Conservation (phyloP, 1,140 invertebrate species). For the Micrasema longulum region DNA sequence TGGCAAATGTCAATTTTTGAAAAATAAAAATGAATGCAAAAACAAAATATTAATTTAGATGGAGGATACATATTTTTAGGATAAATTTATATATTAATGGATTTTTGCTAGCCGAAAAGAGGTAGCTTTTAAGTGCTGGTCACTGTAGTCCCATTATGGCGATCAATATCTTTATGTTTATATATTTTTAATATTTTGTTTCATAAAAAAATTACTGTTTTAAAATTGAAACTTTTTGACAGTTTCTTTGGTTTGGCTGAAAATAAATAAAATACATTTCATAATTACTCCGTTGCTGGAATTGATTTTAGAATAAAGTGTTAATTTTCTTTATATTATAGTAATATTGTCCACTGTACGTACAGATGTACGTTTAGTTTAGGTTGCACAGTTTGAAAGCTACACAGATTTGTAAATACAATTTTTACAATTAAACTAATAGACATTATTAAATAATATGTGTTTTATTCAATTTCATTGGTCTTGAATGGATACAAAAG, state of each 20-base stretch:
- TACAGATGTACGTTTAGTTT: background rate
- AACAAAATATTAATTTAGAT: too few species aligned
- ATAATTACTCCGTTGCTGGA: background rate
- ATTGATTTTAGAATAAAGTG: constrained; percentile 1
- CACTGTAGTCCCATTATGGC: too few species aligned
- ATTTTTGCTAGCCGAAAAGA: too few species aligned
- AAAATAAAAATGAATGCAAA: too few species aligned
- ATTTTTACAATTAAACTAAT: constrained; percentile 27
- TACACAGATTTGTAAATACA: constrained; percentile 28
- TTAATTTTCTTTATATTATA: background rate
- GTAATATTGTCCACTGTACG: background rate
- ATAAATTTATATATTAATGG: too few species aligned
- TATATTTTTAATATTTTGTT: too few species aligned
- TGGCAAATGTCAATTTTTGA: too few species aligned
- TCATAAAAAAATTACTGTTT: background rate
- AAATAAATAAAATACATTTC: background rate
- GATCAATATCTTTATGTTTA: too few species aligned
- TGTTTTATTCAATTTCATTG: too few species aligned
- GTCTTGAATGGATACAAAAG: too few species aligned
- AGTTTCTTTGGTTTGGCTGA: background rate
- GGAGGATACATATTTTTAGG: too few species aligned
- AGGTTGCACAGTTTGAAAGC: background rate
- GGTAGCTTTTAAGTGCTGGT: too few species aligned
- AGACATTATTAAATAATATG: constrained; percentile 2
- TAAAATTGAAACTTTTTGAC: background rate